Base-by-base conservation (phyloP, 1,140 invertebrate genomes). In the Drepana arcuata region DNA sequence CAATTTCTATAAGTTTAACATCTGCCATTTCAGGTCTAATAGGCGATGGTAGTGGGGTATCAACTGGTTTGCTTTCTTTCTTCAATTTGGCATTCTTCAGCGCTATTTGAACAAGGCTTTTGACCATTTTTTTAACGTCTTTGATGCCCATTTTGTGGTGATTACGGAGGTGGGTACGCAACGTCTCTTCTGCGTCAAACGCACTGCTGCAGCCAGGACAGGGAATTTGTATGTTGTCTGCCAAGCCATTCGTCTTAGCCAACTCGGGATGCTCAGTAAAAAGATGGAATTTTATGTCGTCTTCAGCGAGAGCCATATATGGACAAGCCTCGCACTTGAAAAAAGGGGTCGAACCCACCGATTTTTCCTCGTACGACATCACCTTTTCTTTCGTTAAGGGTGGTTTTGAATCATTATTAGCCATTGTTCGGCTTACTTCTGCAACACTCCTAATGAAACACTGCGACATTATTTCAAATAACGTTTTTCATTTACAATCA, bases 121-220 rank as follows among this genome's bases (percentile, higher is more conserved):
- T 75, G 2, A 83, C 54, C 65, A 84, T 75, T 68, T 83, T 84
- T 37, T 68, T 72, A 7, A 83, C 59, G 42, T 84, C 79, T 65
- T 79, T 80, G 7, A 80, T 64, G 5, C 68, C 77, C 83, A 84
- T 84, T 69, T 83, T 83, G 38, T 84, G 83, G 48, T 84, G 83
- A 23, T 69, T 77, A 2, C 77, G 67, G 7, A 84, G 40, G 41
- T 84, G 83, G 2, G 48, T 77, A 41, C 75, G 60, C 1, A 84
- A 35, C 1, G 71, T 74, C 36, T 75, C 72, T 42, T 81, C 79
- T 2, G 73, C 62, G 31, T 75, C 70, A 29, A 84, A 84, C 1
- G 71, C 40, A 29, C 69, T 77, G 0, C 59, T 48, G 35, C 83
- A 84, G 0, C 81, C 83, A 9, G 83, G 83, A 32, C 83, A 84